Conservation (phyloP, 2,113 vertebrate genomes). For the Limanda limanda region DNA sequence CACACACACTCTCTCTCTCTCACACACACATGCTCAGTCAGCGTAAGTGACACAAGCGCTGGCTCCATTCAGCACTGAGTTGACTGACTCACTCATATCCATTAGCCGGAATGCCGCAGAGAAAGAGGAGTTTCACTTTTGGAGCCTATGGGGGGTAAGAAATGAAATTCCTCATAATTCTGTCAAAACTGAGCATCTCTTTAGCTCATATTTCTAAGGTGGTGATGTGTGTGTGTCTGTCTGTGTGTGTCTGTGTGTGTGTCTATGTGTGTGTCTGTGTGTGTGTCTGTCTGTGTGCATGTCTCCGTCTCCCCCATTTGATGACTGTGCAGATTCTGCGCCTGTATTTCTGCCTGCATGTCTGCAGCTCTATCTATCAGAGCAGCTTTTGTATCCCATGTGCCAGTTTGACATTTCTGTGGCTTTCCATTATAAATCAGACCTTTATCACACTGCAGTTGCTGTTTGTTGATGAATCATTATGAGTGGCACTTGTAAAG, state of each 20-base stretch:
- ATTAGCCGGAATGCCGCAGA: conserved; percentile 78
- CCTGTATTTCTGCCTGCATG: conserved; percentile 36
- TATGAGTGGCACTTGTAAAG: too few relatives aligned
- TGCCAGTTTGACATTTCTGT: neutral
- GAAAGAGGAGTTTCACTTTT: conserved; percentile 84
- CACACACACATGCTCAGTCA: conserved; percentile 68
- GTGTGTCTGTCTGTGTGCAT: neutral
- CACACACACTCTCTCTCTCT: conserved; percentile 10
- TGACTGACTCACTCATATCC: conserved; percentile 63
- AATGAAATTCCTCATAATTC: conserved; percentile 10
- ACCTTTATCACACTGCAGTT: neutral
- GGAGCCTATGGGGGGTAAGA: conserved; percentile 84
- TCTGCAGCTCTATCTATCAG: conserved; percentile 6
- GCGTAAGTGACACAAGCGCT: conserved; percentile 74
- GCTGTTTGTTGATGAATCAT: neutral
- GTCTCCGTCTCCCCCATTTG: conserved; percentile 40
- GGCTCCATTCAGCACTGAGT: conserved; percentile 70
- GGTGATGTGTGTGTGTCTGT: neutral
- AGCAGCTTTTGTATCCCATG: conserved; percentile 4
- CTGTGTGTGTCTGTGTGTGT: too few relatives aligned
- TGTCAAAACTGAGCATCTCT: neutral
- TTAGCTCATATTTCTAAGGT: neutral
- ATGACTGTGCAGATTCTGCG: conserved; percentile 67
- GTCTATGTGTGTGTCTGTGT: too few relatives aligned
- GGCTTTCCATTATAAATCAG: neutral